Evolutionary conservation across 2,113 vertebrate genomes (phyloP).

Genomic region (Tupaia chinensis): DNA sequence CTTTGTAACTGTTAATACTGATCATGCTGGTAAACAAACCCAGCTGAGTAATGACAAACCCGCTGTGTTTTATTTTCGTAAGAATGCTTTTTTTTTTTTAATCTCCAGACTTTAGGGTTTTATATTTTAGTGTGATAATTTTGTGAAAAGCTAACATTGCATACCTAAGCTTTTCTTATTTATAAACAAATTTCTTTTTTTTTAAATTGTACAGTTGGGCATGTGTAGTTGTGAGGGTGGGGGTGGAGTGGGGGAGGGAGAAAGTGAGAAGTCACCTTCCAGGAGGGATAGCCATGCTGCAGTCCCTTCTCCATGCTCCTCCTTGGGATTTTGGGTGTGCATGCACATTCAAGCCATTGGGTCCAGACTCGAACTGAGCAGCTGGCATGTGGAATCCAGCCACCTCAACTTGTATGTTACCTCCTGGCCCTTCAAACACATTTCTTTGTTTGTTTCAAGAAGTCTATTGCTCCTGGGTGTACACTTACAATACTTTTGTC

Average conservation of each 20-base stretch:
- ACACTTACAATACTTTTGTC: background rate
- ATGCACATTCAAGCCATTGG: too few relatives aligned
- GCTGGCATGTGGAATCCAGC: too few relatives aligned
- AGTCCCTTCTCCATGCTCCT: too few relatives aligned
- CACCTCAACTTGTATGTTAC: too few relatives aligned
- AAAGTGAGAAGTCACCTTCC: too few relatives aligned
- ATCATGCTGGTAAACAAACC: background rate
- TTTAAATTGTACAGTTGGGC: background rate
- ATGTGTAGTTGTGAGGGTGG: too few relatives aligned
- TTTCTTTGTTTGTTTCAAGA: too few relatives aligned
- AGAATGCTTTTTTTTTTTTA: background rate
- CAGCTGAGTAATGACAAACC: background rate
- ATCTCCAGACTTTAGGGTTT: background rate
- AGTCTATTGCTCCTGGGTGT: background rate
- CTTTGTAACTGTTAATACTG: conserved; percentile 26
- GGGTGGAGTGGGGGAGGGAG: too few relatives aligned
- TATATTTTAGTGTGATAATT: background rate
- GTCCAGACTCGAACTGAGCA: too few relatives aligned
- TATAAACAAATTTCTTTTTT: conserved; percentile 31
- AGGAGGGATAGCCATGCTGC: too few relatives aligned
- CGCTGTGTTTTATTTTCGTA: conserved; percentile 41
- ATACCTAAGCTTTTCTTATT: conserved; percentile 17
- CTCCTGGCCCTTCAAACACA: too few relatives aligned
- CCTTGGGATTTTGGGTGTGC: too few relatives aligned
- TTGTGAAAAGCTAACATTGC: background rate